These are phyloP conservation scores for Drosophila phalerata DNA, from an alignment of 2,888 invertebrate species.

Conservation along the genomic window DNA sequence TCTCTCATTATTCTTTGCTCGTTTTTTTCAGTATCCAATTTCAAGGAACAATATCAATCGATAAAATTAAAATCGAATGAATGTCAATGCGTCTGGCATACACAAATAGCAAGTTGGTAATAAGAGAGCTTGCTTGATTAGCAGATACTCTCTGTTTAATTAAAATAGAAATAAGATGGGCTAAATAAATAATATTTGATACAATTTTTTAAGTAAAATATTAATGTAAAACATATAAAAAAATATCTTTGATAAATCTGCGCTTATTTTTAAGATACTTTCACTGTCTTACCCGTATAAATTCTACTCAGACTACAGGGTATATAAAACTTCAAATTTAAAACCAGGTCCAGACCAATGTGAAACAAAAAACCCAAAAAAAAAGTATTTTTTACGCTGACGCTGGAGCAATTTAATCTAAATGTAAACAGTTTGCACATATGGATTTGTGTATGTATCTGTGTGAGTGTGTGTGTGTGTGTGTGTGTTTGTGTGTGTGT, in stretches of 20 bases:
- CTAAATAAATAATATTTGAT: no score
- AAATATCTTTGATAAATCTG: no score
- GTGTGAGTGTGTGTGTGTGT: not conserved
- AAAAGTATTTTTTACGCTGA: constrained; percentile 39
- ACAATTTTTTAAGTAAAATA: no score
- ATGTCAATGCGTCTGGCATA: constrained; percentile 26
- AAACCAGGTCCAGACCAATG: constrained; percentile 13
- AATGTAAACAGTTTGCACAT: constrained; percentile 43
- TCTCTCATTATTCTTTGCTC: constrained; percentile 8
- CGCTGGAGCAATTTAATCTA: constrained; percentile 45
- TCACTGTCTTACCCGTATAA: not conserved
- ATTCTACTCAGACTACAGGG: not conserved
- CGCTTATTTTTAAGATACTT: not conserved
- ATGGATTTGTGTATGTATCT: not conserved
- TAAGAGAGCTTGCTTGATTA: not conserved
- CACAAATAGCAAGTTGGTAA: not conserved
- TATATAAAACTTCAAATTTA: not conserved
- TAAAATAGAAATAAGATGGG: no score
- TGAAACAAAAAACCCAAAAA: constrained; percentile 25
- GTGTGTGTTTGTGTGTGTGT: constrained; percentile 12
- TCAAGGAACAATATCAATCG: constrained; percentile 12
- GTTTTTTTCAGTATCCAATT: constrained; percentile 7
- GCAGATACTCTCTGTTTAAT: not conserved
- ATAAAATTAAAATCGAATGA: not conserved
- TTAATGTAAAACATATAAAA: no score